phyloP scores from a whole-genome alignment of 2,797 vertebrate species.

The Leucoraja ocellata region DNA sequence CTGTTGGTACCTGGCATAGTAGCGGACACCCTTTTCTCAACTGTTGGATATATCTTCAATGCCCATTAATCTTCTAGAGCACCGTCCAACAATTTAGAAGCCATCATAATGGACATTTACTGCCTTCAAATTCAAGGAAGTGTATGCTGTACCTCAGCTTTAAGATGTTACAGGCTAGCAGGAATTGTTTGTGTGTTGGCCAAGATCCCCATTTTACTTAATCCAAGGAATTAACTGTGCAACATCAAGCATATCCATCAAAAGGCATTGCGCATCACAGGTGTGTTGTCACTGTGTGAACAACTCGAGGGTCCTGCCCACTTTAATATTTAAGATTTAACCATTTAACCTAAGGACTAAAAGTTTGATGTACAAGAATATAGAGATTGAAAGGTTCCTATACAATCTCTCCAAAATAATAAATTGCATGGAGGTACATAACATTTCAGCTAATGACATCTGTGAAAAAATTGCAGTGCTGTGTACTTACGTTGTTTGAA shows the following conservation, averaged over 20 bases:
- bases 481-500: background rate
- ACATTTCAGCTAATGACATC: background rate
- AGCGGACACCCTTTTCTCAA: background rate
- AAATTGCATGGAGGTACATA: background rate
- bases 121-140: background rate
- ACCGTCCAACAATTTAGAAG: background rate
- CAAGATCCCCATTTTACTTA: background rate
- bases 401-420: background rate
- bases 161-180: background rate
- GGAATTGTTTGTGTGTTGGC: background rate
- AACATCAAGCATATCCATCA: background rate
- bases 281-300: background rate
- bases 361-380: too few species aligned
- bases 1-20: background rate
- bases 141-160: background rate
- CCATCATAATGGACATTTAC: background rate
- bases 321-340: background rate
- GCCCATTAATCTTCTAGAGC: background rate
- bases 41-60: background rate
- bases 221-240: background rate
- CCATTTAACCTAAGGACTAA: too few species aligned
- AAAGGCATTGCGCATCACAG: background rate
- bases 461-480: background rate
- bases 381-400: too few species aligned
- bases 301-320: background rate